Evolutionary conservation across 2,797 vertebrate species (phyloP).

Genomic region (Gymnoscopelus microlampas): DNA sequence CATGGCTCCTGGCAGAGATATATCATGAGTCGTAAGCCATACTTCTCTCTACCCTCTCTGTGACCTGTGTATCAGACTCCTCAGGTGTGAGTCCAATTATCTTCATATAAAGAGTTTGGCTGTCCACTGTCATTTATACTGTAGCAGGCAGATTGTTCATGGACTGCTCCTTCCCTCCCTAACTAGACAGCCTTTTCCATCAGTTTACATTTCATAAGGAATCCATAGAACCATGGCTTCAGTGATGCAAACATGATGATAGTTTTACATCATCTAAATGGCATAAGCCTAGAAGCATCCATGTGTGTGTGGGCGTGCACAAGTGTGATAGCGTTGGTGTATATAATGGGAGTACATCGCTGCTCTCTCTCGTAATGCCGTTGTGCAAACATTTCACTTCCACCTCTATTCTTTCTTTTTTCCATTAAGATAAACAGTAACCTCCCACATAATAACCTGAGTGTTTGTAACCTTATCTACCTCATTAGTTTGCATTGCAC

Average conservation of each 20-base stretch:
- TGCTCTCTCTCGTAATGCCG: no score
- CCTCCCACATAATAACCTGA: no score
- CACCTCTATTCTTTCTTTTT: no score
- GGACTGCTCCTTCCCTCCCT: neutral
- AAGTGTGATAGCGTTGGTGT: constrained; percentile 12
- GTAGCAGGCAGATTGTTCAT: neutral
- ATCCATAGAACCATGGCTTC: constrained; percentile 29
- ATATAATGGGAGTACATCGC: neutral
- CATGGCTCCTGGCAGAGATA: no score
- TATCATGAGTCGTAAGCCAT: neutral
- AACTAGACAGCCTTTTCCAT: constrained; percentile 4
- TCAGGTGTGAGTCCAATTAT: constrained; percentile 38
- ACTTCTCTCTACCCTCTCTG: constrained; percentile 4
- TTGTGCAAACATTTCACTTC: no score
- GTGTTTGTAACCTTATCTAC: no score
- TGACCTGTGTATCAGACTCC: neutral
- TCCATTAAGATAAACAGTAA: no score
- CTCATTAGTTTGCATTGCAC: no score
- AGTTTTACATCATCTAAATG: constrained; percentile 44
- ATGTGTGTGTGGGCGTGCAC: neutral
- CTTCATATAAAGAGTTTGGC: neutral
- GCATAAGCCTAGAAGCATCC: constrained; percentile 3
- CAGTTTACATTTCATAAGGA: constrained; percentile 24
- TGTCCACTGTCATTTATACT: constrained; percentile 24
- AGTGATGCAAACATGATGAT: constrained; percentile 43